Conservation (phyloP, 2,888 invertebrate species). For the Cataglyphis livida region DNA sequence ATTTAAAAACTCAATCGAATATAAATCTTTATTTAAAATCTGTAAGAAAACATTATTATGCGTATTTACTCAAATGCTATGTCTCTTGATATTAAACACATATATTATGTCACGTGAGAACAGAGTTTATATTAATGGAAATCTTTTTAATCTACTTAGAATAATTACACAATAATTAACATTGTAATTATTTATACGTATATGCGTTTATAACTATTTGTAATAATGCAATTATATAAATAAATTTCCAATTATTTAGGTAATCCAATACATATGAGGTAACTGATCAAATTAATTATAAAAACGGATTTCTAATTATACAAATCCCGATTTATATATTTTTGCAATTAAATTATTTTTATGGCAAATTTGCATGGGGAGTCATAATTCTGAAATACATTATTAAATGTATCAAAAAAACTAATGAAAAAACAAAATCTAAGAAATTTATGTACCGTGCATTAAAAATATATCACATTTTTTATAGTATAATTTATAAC, state of each 20-base stretch:
- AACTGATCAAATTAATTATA: slow-evolving; percentile 32
- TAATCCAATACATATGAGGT: slow-evolving; percentile 39
- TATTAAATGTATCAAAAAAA: background rate
- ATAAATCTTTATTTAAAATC: background rate
- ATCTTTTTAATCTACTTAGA: slow-evolving; percentile 39
- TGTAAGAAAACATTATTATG: background rate
- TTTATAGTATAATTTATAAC: background rate
- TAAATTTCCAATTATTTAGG: slow-evolving; percentile 48
- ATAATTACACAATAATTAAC: slow-evolving; percentile 30
- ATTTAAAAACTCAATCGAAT: background rate
- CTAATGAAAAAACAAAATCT: background rate
- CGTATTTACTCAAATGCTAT: background rate
- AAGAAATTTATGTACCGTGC: background rate
- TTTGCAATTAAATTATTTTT: background rate
- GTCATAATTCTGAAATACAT: background rate
- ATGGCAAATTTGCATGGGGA: background rate
- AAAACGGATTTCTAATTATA: slow-evolving; percentile 40
- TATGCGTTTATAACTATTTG: slow-evolving; percentile 14
- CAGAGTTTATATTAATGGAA: slow-evolving; percentile 24
- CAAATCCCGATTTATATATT: slow-evolving; percentile 16
- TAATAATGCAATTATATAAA: slow-evolving; percentile 29
- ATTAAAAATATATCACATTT: background rate
- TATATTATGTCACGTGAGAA: background rate
- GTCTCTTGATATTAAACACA: background rate
- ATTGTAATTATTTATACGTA: background rate